Conservation (phyloP, 2,797 vertebrate genomes). For the Squalus acanthias region DNA sequence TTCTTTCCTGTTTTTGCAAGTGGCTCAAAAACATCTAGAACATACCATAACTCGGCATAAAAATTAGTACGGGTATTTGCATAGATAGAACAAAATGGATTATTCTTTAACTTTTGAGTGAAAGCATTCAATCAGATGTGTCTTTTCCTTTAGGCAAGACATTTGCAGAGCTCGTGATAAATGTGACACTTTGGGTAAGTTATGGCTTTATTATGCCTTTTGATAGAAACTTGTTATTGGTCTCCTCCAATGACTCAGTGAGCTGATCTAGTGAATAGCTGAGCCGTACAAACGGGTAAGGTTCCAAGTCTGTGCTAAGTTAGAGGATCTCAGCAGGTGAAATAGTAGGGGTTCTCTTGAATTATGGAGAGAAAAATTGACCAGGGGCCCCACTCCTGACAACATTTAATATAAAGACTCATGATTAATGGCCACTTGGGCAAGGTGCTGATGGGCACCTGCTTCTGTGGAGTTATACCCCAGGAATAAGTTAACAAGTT, state of each 20-base stretch:
- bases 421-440: not conserved
- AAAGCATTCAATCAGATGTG: not conserved
- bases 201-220: constrained; percentile 28
- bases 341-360: not conserved
- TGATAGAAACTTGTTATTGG: not conserved
- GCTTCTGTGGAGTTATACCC: not conserved
- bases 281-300: not conserved
- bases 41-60: not conserved
- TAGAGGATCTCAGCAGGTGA: not conserved
- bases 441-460: too few species aligned
- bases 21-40: not conserved
- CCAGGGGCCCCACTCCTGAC: not conserved
- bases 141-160: constrained; percentile 81
- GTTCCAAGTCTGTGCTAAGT: not conserved
- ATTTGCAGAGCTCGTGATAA: constrained; percentile 96
- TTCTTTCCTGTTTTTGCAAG: not conserved
- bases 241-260: not conserved
- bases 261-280: not conserved
- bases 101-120: not conserved
- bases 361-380: not conserved
- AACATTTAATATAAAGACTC: not conserved
- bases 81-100: not conserved
- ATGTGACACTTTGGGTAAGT: constrained; percentile 92
- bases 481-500: not conserved
- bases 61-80: not conserved